Evolutionary conservation across 1,140 invertebrate genomes (phyloP).

Genomic region (Drosophila pruinosa): DNA sequence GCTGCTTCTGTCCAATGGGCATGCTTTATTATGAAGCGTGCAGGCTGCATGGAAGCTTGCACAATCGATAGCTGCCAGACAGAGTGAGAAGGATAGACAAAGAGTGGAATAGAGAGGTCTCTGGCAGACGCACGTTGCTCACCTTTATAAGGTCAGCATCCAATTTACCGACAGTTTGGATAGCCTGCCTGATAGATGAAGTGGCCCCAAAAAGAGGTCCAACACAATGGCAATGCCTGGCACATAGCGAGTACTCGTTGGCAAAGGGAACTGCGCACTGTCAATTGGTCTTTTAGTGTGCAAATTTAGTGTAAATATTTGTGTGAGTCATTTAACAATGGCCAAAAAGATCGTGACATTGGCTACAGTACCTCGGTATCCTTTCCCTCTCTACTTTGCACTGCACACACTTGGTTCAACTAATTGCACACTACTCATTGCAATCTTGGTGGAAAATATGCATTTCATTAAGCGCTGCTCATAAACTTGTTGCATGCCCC

Average conservation of each 20-base stretch:
- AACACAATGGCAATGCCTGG: conserved; percentile 1
- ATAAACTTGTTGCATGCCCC: conserved; percentile 17
- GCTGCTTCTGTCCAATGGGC: conserved; percentile 25
- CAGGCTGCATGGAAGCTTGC: conserved; percentile 55
- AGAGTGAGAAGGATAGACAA: not conserved
- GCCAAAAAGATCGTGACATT: conserved; percentile 25
- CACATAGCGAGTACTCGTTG: not conserved
- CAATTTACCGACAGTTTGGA: conserved; percentile 33
- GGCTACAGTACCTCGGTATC: not conserved
- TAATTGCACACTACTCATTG: conserved; percentile 26
- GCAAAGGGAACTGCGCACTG: conserved; percentile 10
- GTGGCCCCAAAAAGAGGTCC: not conserved
- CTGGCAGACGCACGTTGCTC: conserved; percentile 71
- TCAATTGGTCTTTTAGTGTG: conserved; percentile 19
- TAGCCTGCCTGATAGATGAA: conserved; percentile 25
- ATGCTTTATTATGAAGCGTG: conserved; percentile 57
- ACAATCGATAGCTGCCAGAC: conserved; percentile 47
- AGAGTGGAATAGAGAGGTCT: not conserved
- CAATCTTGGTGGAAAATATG: conserved; percentile 5
- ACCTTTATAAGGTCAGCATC: conserved; percentile 71
- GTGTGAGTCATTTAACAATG: conserved; percentile 18
- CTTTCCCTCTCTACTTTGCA: not conserved
- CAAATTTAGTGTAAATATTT: conserved; percentile 32
- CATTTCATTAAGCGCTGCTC: not conserved
- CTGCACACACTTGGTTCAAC: too few species aligned